Evolutionary conservation across 2,113 vertebrate genomes (phyloP), one percentile per base, ranked within the genome.

Genomic region (Alethe diademata): DNA sequence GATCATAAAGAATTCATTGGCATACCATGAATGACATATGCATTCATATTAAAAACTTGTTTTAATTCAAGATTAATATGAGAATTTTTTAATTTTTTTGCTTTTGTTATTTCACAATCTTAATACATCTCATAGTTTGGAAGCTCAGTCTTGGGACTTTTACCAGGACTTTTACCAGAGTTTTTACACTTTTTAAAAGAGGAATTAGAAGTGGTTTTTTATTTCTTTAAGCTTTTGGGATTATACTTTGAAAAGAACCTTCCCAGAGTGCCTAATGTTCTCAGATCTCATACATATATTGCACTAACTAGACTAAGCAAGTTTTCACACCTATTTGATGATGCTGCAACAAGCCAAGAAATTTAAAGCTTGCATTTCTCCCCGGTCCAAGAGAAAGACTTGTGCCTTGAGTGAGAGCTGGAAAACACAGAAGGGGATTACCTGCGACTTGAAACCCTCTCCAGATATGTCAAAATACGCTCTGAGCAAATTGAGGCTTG

Each of bases 1-100:
- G 97, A 97, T 97, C 97, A 97, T 98, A 98, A 98, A 98, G 98
- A 98, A 98, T 98, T 98, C 96, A 98, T 98, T 98, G 95, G 83
- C 87, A 97, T 96, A 92, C 89, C 67, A 93, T 89, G 87, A 95
- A 97, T 95, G 91, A 95, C 94, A 96, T 93, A 86, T 76, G 89
- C 91, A 97, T 95, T 97, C 97, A 93, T 82, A 96, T 82, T 92
- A 97, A 95, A 97, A 94, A 81, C 75, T 57, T 70, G 65, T 80
- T 97, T 72, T 96, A 96, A 98, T 97, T 98, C 93, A 96, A 95
- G 94, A 97, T 97, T 98, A 97, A 97, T 96, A 97, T 17, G n/a
- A 79, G 47, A 65, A 92, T 96, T 97, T 95, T 97, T 35, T 35
- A 35, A 35, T 35, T 96, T 94, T 96, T 96, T 90, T 95, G 88